Percentiles rank a stretch among this genome's conserved stretches.
Conservation (phyloP, 2,113 vertebrate species). For the Orycteropus afer region DNA sequence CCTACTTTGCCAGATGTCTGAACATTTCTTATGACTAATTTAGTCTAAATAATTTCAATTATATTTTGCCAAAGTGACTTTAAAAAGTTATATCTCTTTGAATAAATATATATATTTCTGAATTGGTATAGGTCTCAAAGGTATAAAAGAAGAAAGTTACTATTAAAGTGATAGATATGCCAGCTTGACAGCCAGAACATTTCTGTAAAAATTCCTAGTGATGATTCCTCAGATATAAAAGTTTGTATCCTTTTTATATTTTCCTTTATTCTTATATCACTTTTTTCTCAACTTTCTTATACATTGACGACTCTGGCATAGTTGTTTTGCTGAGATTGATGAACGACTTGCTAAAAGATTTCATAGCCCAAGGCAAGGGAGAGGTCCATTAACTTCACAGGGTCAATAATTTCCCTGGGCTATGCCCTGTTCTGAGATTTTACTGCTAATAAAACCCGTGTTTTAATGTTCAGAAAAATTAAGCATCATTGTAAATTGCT, state of each 20-base stretch:
- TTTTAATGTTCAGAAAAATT: conserved; percentile 80
- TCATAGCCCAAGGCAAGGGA: conserved; percentile 72
- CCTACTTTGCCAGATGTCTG: background rate
- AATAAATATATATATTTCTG: background rate
- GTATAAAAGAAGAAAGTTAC: conserved; percentile 7
- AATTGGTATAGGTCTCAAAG: background rate
- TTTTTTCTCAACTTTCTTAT: conserved; percentile 59
- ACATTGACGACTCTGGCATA: conserved; percentile 59
- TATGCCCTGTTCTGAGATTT: conserved; percentile 75
- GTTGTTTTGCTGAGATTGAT: conserved; percentile 72
- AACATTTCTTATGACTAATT: conserved; percentile 9
- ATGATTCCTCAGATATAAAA: conserved; percentile 57
- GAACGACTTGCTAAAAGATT: conserved; percentile 64
- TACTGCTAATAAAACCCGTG: conserved; percentile 76
- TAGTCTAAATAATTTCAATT: conserved; percentile 33
- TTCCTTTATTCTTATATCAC: conserved; percentile 48
- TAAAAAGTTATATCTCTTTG: background rate
- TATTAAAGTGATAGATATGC: background rate
- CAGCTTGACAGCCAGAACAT: background rate
- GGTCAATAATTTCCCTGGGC: conserved; percentile 73
- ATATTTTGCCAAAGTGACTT: conserved; percentile 10
- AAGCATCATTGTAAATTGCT: conserved; percentile 69
- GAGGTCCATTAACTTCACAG: conserved; percentile 77
- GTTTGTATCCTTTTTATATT: conserved; percentile 48
- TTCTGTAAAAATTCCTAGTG: conserved; percentile 11